Base-by-base conservation (phyloP, 2,113 vertebrate species). In the Oreochromis tanganicae region DNA sequence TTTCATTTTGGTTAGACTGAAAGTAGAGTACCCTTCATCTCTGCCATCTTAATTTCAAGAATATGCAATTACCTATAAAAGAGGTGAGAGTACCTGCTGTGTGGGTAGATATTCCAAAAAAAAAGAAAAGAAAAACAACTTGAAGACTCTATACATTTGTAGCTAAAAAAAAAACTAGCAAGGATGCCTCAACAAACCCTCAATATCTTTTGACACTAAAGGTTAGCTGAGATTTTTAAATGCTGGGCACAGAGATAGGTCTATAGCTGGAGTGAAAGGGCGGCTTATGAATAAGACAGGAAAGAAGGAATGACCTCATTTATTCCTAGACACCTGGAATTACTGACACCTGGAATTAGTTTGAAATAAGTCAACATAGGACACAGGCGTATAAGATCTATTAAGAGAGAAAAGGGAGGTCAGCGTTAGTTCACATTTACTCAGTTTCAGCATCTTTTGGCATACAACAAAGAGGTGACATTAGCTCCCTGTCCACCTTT, bases 261-360 rank as follows among this genome's bases (percentile, higher is more conserved):
- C 85, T 73, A 81, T 80, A 87, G 68, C 83, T 54, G n/a, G 55
- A 89, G 59, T 82, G 80, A 92, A 95, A 94, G 89, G 88, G 87
- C 82, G 86, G 54, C 66, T 83, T 85, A 91, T 94, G 87, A 94
- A 91, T 89, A 91, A 90, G 88, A 84, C 84, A 88, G 88, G 87
- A 34, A 84, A 85, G 29, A 88, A 80, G 34, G 59, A 71, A 73
- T 82, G 89, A 93, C 88, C 90, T 89, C 87, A 85, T 93, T 83
- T 55, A 8, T 80, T 78, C 71, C 24, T 12, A 78, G 71, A 78
- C 71, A 78, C 9, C 71, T 75, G 24, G 41, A 75, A 48, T 75
- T 52, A 63, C 24, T 82, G 57, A 89, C 86, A 78, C 19, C 12
- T 27, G 86, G 50, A 85, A 91, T 90, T 84, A 87, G 57, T 88